Percentiles rank a stretch among this genome's conserved stretches.
phyloP scores from a whole-genome alignment of 2,888 invertebrate species.

The Drosophila stalkeri region DNA sequence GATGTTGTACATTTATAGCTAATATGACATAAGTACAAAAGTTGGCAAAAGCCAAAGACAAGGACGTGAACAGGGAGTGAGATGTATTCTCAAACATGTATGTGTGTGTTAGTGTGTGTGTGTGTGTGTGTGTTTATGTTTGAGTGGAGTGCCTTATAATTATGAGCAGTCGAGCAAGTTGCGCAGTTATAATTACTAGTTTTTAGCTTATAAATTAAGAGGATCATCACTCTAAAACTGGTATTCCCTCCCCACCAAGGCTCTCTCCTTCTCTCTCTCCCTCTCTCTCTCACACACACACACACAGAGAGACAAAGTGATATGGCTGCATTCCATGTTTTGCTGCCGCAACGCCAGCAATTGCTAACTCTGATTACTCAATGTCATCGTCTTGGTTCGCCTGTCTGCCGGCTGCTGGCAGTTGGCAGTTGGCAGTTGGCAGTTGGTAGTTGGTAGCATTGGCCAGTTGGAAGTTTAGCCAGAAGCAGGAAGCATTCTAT shows the following conservation, averaged over 20 bases:
- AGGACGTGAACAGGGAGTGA: constrained; percentile 28
- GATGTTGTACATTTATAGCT: constrained; percentile 75
- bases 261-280: neutral
- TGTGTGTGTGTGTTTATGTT: neutral
- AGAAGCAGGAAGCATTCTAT: constrained; percentile 80
- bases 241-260: constrained; percentile 29
- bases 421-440: constrained; percentile 44
- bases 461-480: constrained; percentile 60
- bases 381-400: constrained; percentile 74
- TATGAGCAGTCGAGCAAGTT: constrained; percentile 69
- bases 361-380: constrained; percentile 80
- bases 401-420: constrained; percentile 51
- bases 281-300: neutral
- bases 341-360: constrained; percentile 55
- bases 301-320: constrained; percentile 43
- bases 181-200: constrained; percentile 79
- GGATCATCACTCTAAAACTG: constrained; percentile 75
- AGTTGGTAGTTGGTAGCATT: constrained; percentile 51
- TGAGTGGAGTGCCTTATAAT: constrained; percentile 65
- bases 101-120: neutral
- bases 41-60: constrained; percentile 72
- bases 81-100: neutral
- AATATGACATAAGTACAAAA: constrained; percentile 81
- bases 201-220: constrained; percentile 81
- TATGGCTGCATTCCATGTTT: constrained; percentile 77